Conservation (phyloP, 1,140 invertebrate genomes). For the Myzus persicae region DNA sequence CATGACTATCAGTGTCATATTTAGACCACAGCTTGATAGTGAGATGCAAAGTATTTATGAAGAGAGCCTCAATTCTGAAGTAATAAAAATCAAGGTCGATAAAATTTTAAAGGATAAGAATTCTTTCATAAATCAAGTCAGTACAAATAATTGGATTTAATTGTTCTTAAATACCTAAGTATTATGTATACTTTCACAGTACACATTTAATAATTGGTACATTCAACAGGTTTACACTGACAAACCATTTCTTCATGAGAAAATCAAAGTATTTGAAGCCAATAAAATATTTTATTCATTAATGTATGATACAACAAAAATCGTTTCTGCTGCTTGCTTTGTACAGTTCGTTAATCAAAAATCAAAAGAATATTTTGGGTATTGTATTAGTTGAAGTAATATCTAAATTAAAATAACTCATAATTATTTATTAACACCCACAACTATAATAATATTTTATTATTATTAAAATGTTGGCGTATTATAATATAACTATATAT, state of each 20-base stretch:
- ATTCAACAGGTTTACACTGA: background rate
- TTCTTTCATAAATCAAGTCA: slow-evolving; percentile 9
- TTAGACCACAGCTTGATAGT: background rate
- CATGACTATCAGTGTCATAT: background rate
- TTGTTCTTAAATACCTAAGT: background rate
- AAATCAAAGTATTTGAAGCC: background rate
- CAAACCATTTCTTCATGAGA: background rate
- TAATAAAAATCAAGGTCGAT: background rate
- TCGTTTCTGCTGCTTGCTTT: slow-evolving; percentile 31
- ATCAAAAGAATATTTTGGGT: slow-evolving; percentile 44
- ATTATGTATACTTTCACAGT: background rate
- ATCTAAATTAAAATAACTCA: background rate
- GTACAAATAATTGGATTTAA: background rate
- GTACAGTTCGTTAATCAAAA: background rate
- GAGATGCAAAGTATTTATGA: slow-evolving; percentile 17
- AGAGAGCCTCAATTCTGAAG: background rate
- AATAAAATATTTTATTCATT: slow-evolving; percentile 8
- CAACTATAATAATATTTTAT: background rate
- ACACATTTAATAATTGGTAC: background rate
- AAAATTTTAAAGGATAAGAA: background rate
- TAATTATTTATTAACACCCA: background rate
- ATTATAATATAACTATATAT: no score
- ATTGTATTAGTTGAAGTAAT: background rate
- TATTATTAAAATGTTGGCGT: no score
- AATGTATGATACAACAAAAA: background rate